A percentile compares a stretch with the other conserved stretches of the same genome.
Evolutionary conservation across 2,888 invertebrate genomes (phyloP).

Genomic region (Plagodis pulveraria): DNA sequence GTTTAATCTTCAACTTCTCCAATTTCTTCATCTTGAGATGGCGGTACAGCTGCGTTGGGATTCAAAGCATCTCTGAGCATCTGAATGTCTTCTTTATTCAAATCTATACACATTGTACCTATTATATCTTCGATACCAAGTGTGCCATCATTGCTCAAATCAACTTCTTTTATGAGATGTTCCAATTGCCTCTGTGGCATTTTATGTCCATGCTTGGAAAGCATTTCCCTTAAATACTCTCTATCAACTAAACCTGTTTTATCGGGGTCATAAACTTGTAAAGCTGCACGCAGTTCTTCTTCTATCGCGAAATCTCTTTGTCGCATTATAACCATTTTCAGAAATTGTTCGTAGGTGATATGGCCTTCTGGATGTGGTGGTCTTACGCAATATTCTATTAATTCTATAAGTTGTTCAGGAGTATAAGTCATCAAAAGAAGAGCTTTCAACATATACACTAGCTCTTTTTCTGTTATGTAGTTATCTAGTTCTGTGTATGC

Average conservation of each 20-base stretch:
- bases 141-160: constrained; percentile 72
- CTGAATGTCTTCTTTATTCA: constrained; percentile 68
- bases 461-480: constrained; percentile 71
- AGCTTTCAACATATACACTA: constrained; percentile 71
- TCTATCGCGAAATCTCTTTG: constrained; percentile 67
- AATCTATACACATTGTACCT: constrained; percentile 75
- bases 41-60: constrained; percentile 36
- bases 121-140: constrained; percentile 74
- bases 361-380: constrained; percentile 71
- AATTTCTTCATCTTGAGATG: not conserved
- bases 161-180: constrained; percentile 73
- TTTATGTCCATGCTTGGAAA: constrained; percentile 65
- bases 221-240: constrained; percentile 62
- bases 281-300: constrained; percentile 67
- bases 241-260: constrained; percentile 62
- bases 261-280: constrained; percentile 66
- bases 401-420: constrained; percentile 68
- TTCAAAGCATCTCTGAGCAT: constrained; percentile 57
- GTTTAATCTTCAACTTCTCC: too few species aligned
- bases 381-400: constrained; percentile 66
- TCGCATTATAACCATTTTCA: constrained; percentile 70
- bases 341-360: constrained; percentile 69
- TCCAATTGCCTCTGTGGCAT: constrained; percentile 60
- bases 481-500: constrained; percentile 69
- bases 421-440: constrained; percentile 70